Evolutionary conservation across 1,140 invertebrate species (phyloP).

Genomic region (Bombus vancouverensis): DNA sequence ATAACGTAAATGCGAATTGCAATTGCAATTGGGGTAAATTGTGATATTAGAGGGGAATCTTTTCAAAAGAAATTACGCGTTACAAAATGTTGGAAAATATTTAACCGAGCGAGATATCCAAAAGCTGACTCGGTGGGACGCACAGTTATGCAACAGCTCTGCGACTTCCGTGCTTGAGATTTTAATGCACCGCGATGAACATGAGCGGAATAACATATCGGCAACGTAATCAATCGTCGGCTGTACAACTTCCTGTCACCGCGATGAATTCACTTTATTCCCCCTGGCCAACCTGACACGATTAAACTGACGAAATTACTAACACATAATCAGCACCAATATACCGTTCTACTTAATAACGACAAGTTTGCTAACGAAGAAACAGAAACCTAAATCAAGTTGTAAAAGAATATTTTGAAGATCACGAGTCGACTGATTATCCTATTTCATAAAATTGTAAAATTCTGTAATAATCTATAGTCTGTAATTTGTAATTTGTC

Average conservation of each 20-base stretch:
- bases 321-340: background rate
- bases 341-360: background rate
- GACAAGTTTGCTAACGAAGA: background rate
- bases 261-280: background rate
- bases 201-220: slow-evolving; percentile 62
- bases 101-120: background rate
- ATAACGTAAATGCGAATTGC: background rate
- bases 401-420: background rate
- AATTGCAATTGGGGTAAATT: background rate
- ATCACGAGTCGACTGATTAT: background rate
- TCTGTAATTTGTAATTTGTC: too few relatives aligned
- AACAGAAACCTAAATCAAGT: background rate
- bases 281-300: background rate
- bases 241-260: slow-evolving; percentile 53
- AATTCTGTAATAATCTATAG: background rate
- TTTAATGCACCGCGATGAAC: slow-evolving; percentile 70
- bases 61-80: background rate
- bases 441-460: background rate
- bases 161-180: slow-evolving; percentile 74
- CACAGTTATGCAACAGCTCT: slow-evolving; percentile 74
- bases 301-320: background rate
- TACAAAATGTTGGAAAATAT: background rate
- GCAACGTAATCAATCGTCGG: slow-evolving; percentile 19
- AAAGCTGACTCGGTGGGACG: slow-evolving; percentile 16
- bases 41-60: background rate